Conservation (phyloP, 2,888 invertebrate genomes). For the Lymantria dispar region DNA sequence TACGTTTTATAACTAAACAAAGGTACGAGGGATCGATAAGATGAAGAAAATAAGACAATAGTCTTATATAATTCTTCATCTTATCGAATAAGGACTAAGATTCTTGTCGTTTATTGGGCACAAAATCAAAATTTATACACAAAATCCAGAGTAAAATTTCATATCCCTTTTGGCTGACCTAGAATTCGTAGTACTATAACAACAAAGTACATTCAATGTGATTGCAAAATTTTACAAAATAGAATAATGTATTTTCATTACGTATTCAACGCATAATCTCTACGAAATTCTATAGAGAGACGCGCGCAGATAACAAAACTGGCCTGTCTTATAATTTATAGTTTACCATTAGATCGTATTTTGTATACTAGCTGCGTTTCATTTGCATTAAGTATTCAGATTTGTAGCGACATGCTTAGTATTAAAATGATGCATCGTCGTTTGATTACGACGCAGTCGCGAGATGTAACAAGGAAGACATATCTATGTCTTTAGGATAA, state of each 20-base stretch:
- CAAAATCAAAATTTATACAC: no score
- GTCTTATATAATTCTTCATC: no score
- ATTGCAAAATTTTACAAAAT: conserved; percentile 27
- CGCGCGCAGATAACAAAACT: conserved; percentile 69
- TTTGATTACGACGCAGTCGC: conserved; percentile 57
- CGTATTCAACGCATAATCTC: conserved; percentile 71
- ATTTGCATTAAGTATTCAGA: conserved; percentile 78
- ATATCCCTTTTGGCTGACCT: no score
- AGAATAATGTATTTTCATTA: conserved; percentile 62
- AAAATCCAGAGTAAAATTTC: no score
- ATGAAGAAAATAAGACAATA: no score
- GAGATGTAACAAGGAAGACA: conserved; percentile 14
- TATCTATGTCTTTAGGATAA: conserved; percentile 20
- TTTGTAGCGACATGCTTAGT: conserved; percentile 76
- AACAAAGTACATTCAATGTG: not conserved
- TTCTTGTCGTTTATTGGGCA: no score
- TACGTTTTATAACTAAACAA: no score
- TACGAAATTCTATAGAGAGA: conserved; percentile 71
- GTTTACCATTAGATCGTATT: conserved; percentile 67
- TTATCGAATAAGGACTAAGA: no score
- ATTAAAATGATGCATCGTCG: conserved; percentile 77
- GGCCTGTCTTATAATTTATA: conserved; percentile 72
- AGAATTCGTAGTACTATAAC: conserved; percentile 1
- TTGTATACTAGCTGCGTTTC: conserved; percentile 61
- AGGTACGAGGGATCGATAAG: no score